Base-by-base conservation (phyloP, 2,888 invertebrate genomes). In the Tenthredo livida region DNA sequence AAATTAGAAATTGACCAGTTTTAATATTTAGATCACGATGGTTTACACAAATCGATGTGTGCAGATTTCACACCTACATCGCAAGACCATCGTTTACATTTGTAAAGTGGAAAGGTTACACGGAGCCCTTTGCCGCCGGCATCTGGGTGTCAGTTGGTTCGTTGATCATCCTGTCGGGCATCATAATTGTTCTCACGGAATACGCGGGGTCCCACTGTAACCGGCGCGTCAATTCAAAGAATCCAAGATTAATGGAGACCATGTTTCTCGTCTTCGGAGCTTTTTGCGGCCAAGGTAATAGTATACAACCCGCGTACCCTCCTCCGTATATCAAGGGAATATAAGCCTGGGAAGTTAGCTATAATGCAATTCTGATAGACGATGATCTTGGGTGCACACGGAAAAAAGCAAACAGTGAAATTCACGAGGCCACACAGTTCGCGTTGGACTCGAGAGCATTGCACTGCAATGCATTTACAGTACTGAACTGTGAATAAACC, bases 71-170 rank as follows among this genome's bases (percentile, higher is more conserved):
- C 2, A 88, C 89, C 0, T 93, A 89, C 77, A 93, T 93, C 78
- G 92, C 91, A 82, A 90, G 90, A 61, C 93, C 93, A 0, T 88
- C 87, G 1, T 88, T 88, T 6, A 85, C 89, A 7, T 87, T 90
- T 0, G 86, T 93, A 2, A 93, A 93, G 80, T 93, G 93, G 93
- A 84, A 89, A 33, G 91, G 91, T 9, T 93, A 92, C 58, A 87
- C 89, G 9, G 90, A 90, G 6, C 93, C 93, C 1, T 93, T 93
- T 85, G 86, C 90, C 5, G 61, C n/a, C 0, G 89, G 88, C 47
- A 91, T 92, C 72, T 93, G 93, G 93, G 85, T 88, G 70, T 86
- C 90, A 1, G 83, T 93, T 10, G 86, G 86, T 1, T n/a, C 90
- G 15, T 75, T 91, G 17, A 90, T 92, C 25, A 1, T 89, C 17